Evolutionary conservation across 2,797 vertebrate genomes (phyloP), one percentile per base, ranked within the genome.

Genomic region (Pelochelys cantorii): DNA sequence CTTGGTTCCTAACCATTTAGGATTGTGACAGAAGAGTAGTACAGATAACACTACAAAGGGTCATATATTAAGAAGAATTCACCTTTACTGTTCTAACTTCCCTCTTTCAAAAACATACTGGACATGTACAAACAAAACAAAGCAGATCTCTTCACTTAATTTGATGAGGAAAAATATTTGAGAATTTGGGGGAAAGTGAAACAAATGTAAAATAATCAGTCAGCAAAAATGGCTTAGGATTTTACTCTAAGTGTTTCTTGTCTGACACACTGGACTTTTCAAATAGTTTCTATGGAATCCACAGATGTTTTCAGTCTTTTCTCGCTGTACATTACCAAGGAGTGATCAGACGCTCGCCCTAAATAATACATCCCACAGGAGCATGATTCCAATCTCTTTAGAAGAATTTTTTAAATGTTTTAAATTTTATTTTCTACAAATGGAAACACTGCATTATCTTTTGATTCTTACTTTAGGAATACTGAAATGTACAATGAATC

Each of bases 1-100:
- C 80, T 95, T 90, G 74, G 94, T 79, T 94, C 48, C 34, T 88
- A 94, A 93, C 85, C 86, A 85, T 81, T 81, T 87, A 60, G 54
- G 81, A 90, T 83, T 18, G 84, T 90, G 80, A 96, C 12, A 20
- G 83, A 85, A 97, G 80, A 85, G 56, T 77, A 87, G 90, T 83
- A 97, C 85, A 97, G 92, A 96, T 96, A 97, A 97, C 6, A 96
- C 94, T 96, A 96, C 93, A 94, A 95, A 97, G 91, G 87, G 92
- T 82, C 93, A 88, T 77, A 85, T 93, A 87, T 96, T 97, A 96
- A 95, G 97, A 98, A 97, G 96, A 98, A 98, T 95, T 88, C 78
- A 97, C 93, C 95, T 98, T 98, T 97, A 97, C 97, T 97, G 91
- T 97, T 98, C 97, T 97, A 95, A 95, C 97, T 97, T 97, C 97